Conservation (phyloP, 2,888 invertebrate genomes). For the Catonia carolina region DNA sequence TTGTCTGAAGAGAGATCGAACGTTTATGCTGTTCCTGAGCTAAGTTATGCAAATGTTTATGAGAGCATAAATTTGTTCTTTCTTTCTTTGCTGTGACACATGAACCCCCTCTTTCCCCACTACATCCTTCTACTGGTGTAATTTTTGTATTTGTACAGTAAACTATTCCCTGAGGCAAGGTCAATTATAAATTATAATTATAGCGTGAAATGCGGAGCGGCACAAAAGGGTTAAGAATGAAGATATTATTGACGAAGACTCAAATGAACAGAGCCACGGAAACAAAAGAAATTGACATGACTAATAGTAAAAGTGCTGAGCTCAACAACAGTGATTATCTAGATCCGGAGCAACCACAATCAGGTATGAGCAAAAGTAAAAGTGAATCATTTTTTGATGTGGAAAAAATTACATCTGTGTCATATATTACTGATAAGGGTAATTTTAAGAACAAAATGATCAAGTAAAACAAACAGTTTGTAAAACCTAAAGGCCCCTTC, state of each 20-base stretch:
- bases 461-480: not conserved
- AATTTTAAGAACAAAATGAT: not conserved
- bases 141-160: too few relatives aligned
- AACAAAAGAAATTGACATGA: not conserved
- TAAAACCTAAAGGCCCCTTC: not conserved
- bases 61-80: too few relatives aligned
- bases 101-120: too few relatives aligned
- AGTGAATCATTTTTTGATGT: not conserved
- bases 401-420: not conserved
- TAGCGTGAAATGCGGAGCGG: too few relatives aligned
- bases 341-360: not conserved
- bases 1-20: too few relatives aligned
- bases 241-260: not conserved
- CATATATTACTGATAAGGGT: not conserved
- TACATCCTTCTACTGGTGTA: too few relatives aligned
- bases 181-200: too few relatives aligned
- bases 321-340: not conserved
- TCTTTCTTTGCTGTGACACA: too few relatives aligned
- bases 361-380: not conserved
- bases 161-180: too few relatives aligned
- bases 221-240: too few relatives aligned
- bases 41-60: too few relatives aligned
- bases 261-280: not conserved
- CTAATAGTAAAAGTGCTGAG: not conserved
- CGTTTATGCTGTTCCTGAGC: too few relatives aligned